Percentiles rank a stretch among this genome's conserved stretches.
These are phyloP conservation scores for Halictus ligatus DNA, from an alignment of 2,888 invertebrate genomes.

Conservation along the genomic window DNA sequence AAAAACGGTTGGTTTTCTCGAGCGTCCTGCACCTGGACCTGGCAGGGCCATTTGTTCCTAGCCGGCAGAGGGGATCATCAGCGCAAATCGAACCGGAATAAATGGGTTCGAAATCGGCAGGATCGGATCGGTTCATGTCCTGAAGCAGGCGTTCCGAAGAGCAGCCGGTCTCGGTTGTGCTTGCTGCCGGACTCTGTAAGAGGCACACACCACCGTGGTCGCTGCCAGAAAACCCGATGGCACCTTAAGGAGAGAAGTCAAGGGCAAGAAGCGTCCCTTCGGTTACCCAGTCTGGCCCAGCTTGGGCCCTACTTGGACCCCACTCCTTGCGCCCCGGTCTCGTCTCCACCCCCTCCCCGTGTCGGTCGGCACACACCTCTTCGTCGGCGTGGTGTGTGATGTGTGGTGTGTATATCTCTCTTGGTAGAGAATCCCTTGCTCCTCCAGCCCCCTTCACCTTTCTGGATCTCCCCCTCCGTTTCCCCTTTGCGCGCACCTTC, in stretches of 20 bases:
- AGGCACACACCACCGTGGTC: constrained; percentile 52
- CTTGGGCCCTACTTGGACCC: constrained; percentile 61
- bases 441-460: constrained; percentile 58
- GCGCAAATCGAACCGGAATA: constrained; percentile 8
- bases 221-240: constrained; percentile 74
- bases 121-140: constrained; percentile 28
- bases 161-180: constrained; percentile 57
- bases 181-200: constrained; percentile 30
- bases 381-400: not conserved
- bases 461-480: constrained; percentile 30
- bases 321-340: constrained; percentile 27
- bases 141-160: constrained; percentile 24
- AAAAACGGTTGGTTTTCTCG: not conserved
- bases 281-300: constrained; percentile 57
- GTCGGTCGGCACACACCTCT: constrained; percentile 9
- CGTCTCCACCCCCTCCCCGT: constrained; percentile 44
- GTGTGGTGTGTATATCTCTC: constrained; percentile 14
- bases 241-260: constrained; percentile 73
- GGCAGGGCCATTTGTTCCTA: constrained; percentile 6
- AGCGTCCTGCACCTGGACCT: not conserved
- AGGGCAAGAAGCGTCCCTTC: constrained; percentile 75
- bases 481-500: constrained; percentile 41
- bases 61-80: not conserved
- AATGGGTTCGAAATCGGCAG: constrained; percentile 38
- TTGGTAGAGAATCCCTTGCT: constrained; percentile 37